Base-by-base conservation (phyloP, 1,140 invertebrate species). In the Papilio polytes region DNA sequence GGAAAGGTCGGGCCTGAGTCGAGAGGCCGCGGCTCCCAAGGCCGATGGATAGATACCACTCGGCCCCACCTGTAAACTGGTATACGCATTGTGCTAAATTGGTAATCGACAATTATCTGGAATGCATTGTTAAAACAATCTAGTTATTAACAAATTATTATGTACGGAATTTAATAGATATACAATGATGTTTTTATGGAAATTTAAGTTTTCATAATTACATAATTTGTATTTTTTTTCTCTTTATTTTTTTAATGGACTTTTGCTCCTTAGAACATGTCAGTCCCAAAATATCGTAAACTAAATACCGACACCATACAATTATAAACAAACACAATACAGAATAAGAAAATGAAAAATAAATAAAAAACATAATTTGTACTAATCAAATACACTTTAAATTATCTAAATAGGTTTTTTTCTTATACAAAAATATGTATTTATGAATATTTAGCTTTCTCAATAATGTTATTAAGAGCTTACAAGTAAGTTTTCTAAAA, bases 11-110 rank as follows among this genome's bases (percentile, higher is more conserved):
- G 78, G 76, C 78, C 80, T 78, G 63, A 80, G 73, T 44, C 83
- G 83, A 85, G 83, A 81, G 83, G 84, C 83, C 80, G 78, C 85
- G 83, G 84, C 86, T 85, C 84, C 87, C 90, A 91, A 91, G 90
- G 89, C 87, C 90, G 87, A 88, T 88, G 84, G 85, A 83, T 85
- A 86, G 88, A 89, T 89, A 88, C 78, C 85, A 66, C 78, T 79
- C 85, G 81, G 84, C 73, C 86, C 84, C 87, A 87, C 87, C 87
- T 86, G 87, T 84, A 81, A 74, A 80, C 83, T 76, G 74, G 74
- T 76, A 51, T 48, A 76, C 44, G 74, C 74, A 51, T 76, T 76
- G 46, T 76, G 74, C 20, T 48, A 51, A 76, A 76, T 76, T 76
- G 20, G 74, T 76, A 76, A 76, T 76, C 74, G 74, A 48, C 20